Evolutionary conservation across 2,797 vertebrate genomes (phyloP), one percentile per base, ranked within the genome.

Genomic region (Chloroceryle amazona): DNA sequence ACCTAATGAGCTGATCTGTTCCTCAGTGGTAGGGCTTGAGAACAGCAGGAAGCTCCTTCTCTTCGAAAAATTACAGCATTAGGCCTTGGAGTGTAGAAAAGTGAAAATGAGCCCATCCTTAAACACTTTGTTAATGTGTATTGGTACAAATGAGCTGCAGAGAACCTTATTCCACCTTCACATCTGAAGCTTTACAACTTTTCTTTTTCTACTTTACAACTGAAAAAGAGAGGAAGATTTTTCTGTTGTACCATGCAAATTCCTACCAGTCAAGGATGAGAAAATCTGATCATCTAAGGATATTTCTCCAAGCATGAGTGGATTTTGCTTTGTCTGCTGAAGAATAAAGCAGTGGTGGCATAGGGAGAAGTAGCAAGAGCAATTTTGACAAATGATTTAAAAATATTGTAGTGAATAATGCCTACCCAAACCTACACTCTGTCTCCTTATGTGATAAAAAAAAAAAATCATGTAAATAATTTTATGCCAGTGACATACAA

Each of bases 41-140:
- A 91, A 44, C 51, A 90, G 81, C 93, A 72, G 54, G 78, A 86
- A 67, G 35, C 74, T 66, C n/a, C 81, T 85, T 85, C 62, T 58
- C 74, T 81, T 66, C 31, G 49, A 89, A 55, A 89, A 94, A 80
- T 70, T 42, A 46, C 47, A 54, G n/a, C 31, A 31, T 19, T 65
- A 52, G 41, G n/a, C 9, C 26, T 84, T 58, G 70, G 75, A 86
- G 23, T 11, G 33, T 9, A 39, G 72, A 65, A 62, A 60, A 84
- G 29, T n/a, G 57, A 49, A 88, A 91, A 95, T 42, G 37, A 95
- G 17, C 22, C 28, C 52, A 35, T 35, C 41, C n/a, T 73, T 65
- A 70, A 70, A 72, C 26, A 65, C 18, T 78, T 61, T 47, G 51
- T 75, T 72, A 87, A 54, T 84, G 46, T 42, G 39, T 75, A 39